A percentile compares a stretch with the other conserved stretches of the same genome.
These are phyloP conservation scores for Meles meles DNA, from an alignment of 2,113 vertebrate genomes.

Conservation along the genomic window DNA sequence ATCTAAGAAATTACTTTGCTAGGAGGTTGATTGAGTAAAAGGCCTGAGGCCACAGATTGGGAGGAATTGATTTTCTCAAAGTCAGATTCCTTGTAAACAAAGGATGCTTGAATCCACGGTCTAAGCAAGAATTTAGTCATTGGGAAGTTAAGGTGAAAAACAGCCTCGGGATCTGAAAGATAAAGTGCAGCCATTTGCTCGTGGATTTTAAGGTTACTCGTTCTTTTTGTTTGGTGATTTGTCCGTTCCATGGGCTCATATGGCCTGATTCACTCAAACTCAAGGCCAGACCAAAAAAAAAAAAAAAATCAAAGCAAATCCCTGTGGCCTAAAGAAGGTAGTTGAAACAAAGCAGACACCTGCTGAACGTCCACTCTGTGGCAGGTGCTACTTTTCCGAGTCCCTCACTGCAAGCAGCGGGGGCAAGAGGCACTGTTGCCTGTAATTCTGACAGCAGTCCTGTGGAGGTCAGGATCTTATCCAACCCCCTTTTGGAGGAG, in stretches of 20 bases:
- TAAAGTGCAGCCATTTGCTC: conserved; percentile 34
- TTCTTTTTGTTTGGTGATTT: conserved; percentile 6
- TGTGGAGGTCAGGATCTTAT: neutral
- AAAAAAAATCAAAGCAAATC: neutral
- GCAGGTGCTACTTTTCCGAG: neutral
- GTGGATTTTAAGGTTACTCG: conserved; percentile 40
- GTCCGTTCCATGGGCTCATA: neutral
- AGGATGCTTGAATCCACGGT: conserved; percentile 21
- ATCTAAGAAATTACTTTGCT: conserved; percentile 34
- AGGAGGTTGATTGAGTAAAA: conserved; percentile 32
- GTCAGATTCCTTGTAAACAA: conserved; percentile 56
- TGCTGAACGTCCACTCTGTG: neutral
- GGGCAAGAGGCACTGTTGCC: neutral
- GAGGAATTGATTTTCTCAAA: conserved; percentile 60
- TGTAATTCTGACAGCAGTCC: neutral
- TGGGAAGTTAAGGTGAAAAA: conserved; percentile 37
- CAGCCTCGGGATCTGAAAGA: neutral
- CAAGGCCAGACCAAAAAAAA: neutral
- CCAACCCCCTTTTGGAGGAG: neutral
- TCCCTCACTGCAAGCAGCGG: neutral
- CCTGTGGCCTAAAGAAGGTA: neutral
- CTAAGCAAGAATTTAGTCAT: conserved; percentile 50
- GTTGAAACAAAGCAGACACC: neutral
- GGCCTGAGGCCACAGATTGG: neutral
- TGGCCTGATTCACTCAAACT: neutral